Base-by-base conservation (phyloP, 2,888 invertebrate genomes). In the Corbicula japonica region DNA sequence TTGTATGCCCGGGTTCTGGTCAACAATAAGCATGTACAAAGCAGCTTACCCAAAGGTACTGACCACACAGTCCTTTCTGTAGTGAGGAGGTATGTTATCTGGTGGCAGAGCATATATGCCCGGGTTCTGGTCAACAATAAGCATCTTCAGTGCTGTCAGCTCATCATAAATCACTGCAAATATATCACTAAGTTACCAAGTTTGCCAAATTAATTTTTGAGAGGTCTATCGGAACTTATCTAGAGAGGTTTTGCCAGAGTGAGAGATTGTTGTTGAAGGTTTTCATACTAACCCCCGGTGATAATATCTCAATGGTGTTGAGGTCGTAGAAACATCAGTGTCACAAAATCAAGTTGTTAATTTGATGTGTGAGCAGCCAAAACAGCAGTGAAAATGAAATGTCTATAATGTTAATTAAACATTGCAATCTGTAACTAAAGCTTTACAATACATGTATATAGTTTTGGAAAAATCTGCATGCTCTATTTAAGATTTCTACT, bases 81-180 rank as follows among this genome's bases (percentile, higher is more conserved):
- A n/a, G n/a, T n/a, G n/a, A n/a, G n/a, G n/a, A n/a, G n/a, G n/a
- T 8, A 18, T 34, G 6, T 12, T 12, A 4, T 41, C 38, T 35
- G 44, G n/a, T 38, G 70, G 70, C n/a, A 60, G 50, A 1, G 70
- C 70, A 23, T 15, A 28, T n/a, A 71, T 23, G 34, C 50, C 21
- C n/a, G 61, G 70, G 32, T 71, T 71, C 41, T 52, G n/a, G 15
- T 48, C 52, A 21, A 61, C 35, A 26, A 61, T 38, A 21, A 71
- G 50, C 38, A 28, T 28, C 23, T 50, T 10, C 38, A 70, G 50
- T 34, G 28, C 10, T 48, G 48, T 38, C 30, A 69, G 15, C 1
- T 5, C 48, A 21, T 50, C 34, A 34, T 50, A 63, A 50, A 50
- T 63, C 2, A 63, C 63, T 63, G 50, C 3, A 56, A 56, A 52